Evolutionary conservation across 2,888 invertebrate genomes (phyloP), one percentile per base, ranked within the genome.

Genomic region (Eristalinus aeneus): DNA sequence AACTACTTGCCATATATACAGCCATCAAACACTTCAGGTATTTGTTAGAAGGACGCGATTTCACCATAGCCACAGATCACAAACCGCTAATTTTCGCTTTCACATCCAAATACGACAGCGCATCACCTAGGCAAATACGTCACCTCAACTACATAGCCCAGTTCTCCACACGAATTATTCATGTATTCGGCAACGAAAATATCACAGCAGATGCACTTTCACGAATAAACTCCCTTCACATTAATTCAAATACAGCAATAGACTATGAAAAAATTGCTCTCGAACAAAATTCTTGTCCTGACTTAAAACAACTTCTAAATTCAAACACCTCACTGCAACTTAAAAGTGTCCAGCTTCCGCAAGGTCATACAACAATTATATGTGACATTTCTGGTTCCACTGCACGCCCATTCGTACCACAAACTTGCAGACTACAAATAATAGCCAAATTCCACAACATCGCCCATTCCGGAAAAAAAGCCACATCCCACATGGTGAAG

Each of bases 31-130:
- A 75, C 31, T 81, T 81, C 53, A 61, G 39, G 10, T 61, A 69
- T 20, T 6, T 74, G 64, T 4, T 76, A 9, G 81, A 72, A 39
- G 67, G 67, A 0, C 16, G 81, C 4, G 27, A 20, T 3, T 82
- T 82, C 20, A 16, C 61, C 0, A 4, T 82, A 8, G 58, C 16
- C n/a, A 82, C 76, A 0, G 76, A 72, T 20, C 72, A 82, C 34
- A 76, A 72, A 9, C 75, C 81, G n/a, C 54, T 81, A 0, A 16
- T 12, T 1, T 39, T 31, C 16, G 64, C 69, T 1, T 36, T 77
- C 9, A 36, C 46, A 0, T 39, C 46, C 10, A 77, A 63, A 11
- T 23, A 5, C 0, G 63, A 77, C 6, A 71, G 69, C 9, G 75
- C 75, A 11, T 60, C 60, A 6, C 72, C 67, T 4, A 34, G 76